phyloP scores from a whole-genome alignment of 2,113 vertebrate genomes.

The Corvus moneduloides region DNA sequence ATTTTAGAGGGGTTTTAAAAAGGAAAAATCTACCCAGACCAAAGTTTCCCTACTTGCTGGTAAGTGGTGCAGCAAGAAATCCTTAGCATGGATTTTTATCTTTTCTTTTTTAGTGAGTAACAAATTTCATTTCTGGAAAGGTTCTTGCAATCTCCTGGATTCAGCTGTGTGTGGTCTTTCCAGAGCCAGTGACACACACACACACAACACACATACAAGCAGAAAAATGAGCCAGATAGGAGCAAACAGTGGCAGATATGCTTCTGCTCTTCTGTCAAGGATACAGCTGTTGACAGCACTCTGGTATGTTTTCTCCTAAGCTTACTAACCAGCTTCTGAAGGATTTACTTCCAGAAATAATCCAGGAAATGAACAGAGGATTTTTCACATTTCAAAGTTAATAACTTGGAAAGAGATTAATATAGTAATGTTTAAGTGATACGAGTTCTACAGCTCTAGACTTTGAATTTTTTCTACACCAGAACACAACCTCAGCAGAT shows the following conservation, averaged over 20 bases:
- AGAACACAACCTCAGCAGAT: not conserved
- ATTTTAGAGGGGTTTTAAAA: not conserved
- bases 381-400: conserved; percentile 51
- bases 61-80: not conserved
- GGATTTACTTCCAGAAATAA: conserved; percentile 47
- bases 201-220: rapidly evolving
- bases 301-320: not conserved
- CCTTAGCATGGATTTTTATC: not conserved
- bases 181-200: not conserved
- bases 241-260: conserved; percentile 6
- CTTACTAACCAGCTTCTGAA: not conserved
- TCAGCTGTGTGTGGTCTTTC: not conserved
- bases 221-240: not conserved
- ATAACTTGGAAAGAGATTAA: conserved; percentile 40
- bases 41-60: not conserved
- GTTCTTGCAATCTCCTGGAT: not conserved
- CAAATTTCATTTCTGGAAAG: not conserved
- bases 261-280: not conserved
- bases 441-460: not conserved
- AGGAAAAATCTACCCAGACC: not conserved
- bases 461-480: not conserved
- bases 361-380: conserved; percentile 11
- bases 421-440: not conserved
- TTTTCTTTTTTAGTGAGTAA: not conserved
- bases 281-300: conserved; percentile 33